These are phyloP conservation scores for Chauna torquata DNA, from an alignment of 2,113 vertebrate genomes.

Conservation along the genomic window DNA sequence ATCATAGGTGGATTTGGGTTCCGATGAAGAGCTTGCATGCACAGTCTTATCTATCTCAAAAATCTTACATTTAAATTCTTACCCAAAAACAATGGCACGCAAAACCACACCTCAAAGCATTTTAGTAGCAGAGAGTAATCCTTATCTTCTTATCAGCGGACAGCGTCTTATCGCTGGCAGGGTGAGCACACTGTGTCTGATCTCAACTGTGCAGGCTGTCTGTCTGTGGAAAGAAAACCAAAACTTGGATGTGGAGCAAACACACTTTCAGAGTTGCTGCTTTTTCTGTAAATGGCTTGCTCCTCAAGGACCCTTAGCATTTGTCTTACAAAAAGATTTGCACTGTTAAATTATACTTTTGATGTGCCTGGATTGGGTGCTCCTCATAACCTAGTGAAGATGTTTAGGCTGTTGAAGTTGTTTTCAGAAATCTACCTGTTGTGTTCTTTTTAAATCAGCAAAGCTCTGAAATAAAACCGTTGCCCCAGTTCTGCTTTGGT, in stretches of 20 bases:
- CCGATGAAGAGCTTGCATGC: not conserved
- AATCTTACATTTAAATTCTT: not conserved
- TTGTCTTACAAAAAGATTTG: not conserved
- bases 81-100: not conserved
- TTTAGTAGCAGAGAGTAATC: not conserved
- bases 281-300: not conserved
- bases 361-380: not conserved
- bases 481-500: not conserved
- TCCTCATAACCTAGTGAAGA: not conserved
- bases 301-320: not conserved
- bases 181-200: not conserved
- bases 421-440: not conserved
- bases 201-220: not conserved
- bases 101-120: rapidly evolving
- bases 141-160: not conserved
- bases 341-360: not conserved
- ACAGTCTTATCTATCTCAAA: not conserved
- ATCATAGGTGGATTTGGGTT: not conserved
- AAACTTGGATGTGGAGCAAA: not conserved
- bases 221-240: not conserved
- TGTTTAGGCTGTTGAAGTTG: not conserved
- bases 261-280: not conserved
- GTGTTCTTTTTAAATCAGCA: constrained; percentile 5
- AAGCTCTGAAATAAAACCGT: not conserved
- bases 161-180: not conserved